Conservation (phyloP, 2,888 invertebrate species). For the Lithophane ornitopus region DNA sequence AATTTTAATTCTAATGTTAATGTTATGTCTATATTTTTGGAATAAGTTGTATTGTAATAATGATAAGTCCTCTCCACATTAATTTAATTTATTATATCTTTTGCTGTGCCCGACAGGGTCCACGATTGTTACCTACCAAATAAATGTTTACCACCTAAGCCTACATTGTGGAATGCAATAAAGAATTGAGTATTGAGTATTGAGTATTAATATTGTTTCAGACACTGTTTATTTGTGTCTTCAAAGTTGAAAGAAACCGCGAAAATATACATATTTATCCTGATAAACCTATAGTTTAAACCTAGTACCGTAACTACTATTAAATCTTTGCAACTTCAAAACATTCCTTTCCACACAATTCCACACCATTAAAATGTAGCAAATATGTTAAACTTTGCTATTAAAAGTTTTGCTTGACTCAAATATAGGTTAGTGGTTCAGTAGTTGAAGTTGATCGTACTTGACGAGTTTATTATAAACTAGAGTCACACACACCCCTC, state of each 20-base stretch:
- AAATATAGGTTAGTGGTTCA: constrained; percentile 8
- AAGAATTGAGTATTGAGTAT: too few relatives aligned
- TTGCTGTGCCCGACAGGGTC: too few relatives aligned
- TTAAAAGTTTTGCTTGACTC: constrained; percentile 33
- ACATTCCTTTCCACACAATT: not conserved
- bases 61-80: too few relatives aligned
- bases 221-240: not conserved
- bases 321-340: constrained; percentile 1
- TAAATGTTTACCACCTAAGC: too few relatives aligned
- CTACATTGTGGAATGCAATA: too few relatives aligned
- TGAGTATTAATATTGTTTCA: too few relatives aligned
- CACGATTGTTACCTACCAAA: too few relatives aligned
- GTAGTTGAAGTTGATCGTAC: constrained; percentile 12
- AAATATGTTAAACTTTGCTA: constrained; percentile 28
- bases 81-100: too few relatives aligned
- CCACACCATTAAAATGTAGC: constrained; percentile 1
- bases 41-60: too few relatives aligned
- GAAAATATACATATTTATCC: not conserved
- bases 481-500: too few relatives aligned
- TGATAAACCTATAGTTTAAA: not conserved
- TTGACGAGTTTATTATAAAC: not conserved
- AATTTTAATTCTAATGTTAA: too few relatives aligned
- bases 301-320: not conserved
- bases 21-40: too few relatives aligned
- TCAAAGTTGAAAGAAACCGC: not conserved